Percentiles rank a stretch among this genome's conserved stretches.
These are phyloP conservation scores for Scaptomyza reducta DNA, from an alignment of 2,888 invertebrate species.

Conservation along the genomic window DNA sequence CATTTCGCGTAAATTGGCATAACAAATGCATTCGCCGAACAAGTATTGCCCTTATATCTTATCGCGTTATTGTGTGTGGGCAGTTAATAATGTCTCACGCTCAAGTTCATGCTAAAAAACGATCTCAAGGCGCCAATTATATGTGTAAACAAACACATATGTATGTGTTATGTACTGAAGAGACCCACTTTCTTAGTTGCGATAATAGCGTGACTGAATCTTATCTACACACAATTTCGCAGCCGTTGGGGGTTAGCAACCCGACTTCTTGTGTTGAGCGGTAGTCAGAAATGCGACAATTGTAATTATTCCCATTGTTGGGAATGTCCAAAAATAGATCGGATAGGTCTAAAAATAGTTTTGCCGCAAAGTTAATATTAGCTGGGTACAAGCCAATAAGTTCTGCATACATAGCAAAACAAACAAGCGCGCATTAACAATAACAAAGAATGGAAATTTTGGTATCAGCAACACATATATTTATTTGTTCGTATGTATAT, in stretches of 20 bases:
- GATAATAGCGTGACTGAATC: slow-evolving; percentile 24
- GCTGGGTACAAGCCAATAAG: background rate
- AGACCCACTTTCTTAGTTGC: slow-evolving; percentile 47
- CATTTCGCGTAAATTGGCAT: slow-evolving; percentile 24
- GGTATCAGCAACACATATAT: slow-evolving; percentile 24
- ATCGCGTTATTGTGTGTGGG: slow-evolving; percentile 30
- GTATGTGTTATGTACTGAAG: background rate
- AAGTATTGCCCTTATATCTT: slow-evolving; percentile 26
- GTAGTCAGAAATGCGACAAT: slow-evolving; percentile 16
- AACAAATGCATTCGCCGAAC: slow-evolving; percentile 33
- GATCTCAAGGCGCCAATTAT: slow-evolving; percentile 27
- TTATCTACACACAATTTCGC: slow-evolving; percentile 17
- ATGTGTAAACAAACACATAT: background rate
- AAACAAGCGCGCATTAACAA: slow-evolving; percentile 33
- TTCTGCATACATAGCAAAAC: slow-evolving; percentile 43
- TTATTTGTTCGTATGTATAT: background rate
- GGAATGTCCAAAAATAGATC: slow-evolving; percentile 42
- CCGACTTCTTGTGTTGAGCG: slow-evolving; percentile 9
- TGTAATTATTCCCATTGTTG: background rate
- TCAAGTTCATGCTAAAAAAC: slow-evolving; percentile 35
- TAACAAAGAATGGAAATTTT: slow-evolving; percentile 32
- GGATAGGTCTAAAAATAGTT: slow-evolving; percentile 38
- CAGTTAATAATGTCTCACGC: slow-evolving; percentile 22
- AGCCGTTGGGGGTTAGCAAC: slow-evolving; percentile 31
- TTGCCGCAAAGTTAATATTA: slow-evolving; percentile 48